Base-by-base conservation (phyloP, 2,888 invertebrate species). In the Noctua fimbriata region DNA sequence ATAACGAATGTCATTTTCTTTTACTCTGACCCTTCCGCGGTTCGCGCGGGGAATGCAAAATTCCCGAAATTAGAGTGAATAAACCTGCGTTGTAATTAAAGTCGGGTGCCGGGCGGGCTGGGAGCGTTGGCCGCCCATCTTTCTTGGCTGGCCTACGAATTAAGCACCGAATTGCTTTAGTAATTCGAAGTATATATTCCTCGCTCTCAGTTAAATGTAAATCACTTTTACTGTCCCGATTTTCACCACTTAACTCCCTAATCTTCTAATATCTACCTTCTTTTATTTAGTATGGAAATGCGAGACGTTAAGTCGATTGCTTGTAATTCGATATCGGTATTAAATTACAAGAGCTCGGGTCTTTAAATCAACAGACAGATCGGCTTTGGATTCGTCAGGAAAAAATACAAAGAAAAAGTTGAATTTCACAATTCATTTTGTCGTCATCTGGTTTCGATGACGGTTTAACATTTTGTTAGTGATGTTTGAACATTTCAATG, bases 1-100 rank as follows among this genome's bases (percentile, higher is more conserved):
- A 96, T 97, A 96, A 96, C 95, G 94, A 96, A 96, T 97, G 96
- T 96, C 96, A 96, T 96, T 97, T 96, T 96, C 96, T 96, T 96
- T 96, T 93, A 90, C 92, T 92, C 94, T 95, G 96, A 96, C 96
- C 97, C 96, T 96, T 96, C 94, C 95, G 96, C 93, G 96, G 96
- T 96, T 95, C 96, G 94, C 96, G 96, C 93, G 92, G 93, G 93
- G 96, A 96, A 96, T 97, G 96, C 95, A 94, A 96, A 97, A 96
- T 95, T 96, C 93, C 93, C 94, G 92, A 96, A 96, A 96, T 97
- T 96, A 96, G 96, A 96, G 94, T 94, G 95, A 95, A 96, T 96
- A 95, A 96, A 96, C 96, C 96, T 95, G 94, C 93, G 94, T 94
- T 95, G 95, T 96, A 96, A 97, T 96, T 97, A 96, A 96, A 97